Conservation (phyloP, 2,888 invertebrate genomes). For the Muscina levida region DNA sequence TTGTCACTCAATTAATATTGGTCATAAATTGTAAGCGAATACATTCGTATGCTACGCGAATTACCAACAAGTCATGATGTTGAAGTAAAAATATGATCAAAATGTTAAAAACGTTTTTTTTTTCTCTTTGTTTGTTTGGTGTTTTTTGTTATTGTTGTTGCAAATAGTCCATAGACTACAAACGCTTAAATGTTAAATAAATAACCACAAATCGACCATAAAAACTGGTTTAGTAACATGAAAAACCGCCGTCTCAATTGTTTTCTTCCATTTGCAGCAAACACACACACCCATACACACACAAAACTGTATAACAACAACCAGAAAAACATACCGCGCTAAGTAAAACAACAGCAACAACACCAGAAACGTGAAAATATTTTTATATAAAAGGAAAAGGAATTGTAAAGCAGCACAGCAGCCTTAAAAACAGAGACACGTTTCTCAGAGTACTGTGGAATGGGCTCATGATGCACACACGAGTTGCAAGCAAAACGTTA, state of each 20-base stretch:
- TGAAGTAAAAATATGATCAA: slow-evolving; percentile 16
- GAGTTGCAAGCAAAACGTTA: slow-evolving; percentile 29
- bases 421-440: not conserved
- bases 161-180: not conserved
- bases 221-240: slow-evolving; percentile 57
- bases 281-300: no score
- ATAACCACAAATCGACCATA: slow-evolving; percentile 61
- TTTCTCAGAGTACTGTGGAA: not conserved
- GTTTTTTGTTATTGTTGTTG: no score
- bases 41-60: not conserved
- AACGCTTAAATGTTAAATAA: slow-evolving; percentile 56
- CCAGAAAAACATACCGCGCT: slow-evolving; percentile 41
- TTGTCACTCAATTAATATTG: slow-evolving; percentile 35
- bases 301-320: no score
- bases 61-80: not conserved
- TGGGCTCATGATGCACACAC: slow-evolving; percentile 8
- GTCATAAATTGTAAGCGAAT: slow-evolving; percentile 4
- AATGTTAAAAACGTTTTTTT: slow-evolving; percentile 10
- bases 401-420: slow-evolving; percentile 13
- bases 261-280: not conserved
- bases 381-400: slow-evolving; percentile 31
- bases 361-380: slow-evolving; percentile 30
- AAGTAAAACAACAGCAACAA: not conserved
- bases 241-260: slow-evolving; percentile 1
- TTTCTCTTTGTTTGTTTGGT: no score